Evolutionary conservation across 1,140 invertebrate genomes (phyloP).

Genomic region (Tetragonula clypearis): DNA sequence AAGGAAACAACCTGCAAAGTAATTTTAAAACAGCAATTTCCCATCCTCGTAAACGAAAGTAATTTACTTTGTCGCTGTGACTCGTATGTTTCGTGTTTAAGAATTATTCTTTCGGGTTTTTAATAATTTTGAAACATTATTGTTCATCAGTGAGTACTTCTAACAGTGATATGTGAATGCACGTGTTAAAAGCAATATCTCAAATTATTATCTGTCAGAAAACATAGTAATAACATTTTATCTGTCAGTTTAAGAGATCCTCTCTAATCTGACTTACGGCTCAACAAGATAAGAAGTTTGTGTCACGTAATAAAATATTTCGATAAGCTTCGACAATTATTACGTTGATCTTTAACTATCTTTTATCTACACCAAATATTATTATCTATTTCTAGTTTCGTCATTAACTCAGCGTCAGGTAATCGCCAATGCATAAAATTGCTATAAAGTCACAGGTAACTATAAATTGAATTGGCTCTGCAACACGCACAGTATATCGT

Average conservation of each 20-base stretch:
- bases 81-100: not conserved
- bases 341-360: too few species aligned
- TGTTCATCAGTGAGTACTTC: too few species aligned
- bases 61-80: not conserved
- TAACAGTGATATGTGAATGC: not conserved
- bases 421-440: too few species aligned
- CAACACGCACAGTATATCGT: too few species aligned
- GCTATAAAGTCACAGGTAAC: too few species aligned
- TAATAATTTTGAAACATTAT: not conserved
- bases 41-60: not conserved
- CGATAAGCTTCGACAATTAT: too few species aligned
- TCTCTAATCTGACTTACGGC: not conserved
- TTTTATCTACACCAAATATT: too few species aligned
- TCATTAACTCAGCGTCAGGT: too few species aligned
- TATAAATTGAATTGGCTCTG: too few species aligned
- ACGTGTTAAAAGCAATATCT: too few species aligned
- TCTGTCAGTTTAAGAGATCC: not conserved
- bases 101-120: not conserved
- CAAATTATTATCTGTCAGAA: not conserved
- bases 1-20: not conserved
- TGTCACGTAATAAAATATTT: too few species aligned
- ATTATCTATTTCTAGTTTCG: too few species aligned
- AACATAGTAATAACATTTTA: not conserved
- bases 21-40: not conserved
- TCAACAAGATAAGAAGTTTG: not conserved